A percentile compares a stretch with the other conserved stretches of the same genome.
These are phyloP conservation scores for Xiphorhynchus erythropygius DNA, from an alignment of 2,797 vertebrate genomes.

Conservation along the genomic window DNA sequence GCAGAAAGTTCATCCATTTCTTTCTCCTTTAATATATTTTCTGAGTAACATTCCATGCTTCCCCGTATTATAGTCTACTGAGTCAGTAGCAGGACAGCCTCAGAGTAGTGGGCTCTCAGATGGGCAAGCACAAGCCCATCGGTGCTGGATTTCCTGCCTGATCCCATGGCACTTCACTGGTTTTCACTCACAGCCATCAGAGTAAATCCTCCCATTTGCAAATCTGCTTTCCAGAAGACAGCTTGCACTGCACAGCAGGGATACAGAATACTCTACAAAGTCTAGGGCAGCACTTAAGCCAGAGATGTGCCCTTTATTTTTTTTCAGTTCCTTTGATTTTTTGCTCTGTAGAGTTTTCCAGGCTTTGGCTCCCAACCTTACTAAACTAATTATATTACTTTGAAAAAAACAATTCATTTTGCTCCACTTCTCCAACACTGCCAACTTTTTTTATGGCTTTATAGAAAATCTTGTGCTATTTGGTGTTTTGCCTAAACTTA, in stretches of 20 bases:
- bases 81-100: background rate
- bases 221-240: background rate
- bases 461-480: background rate
- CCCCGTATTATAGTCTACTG: background rate
- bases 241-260: background rate
- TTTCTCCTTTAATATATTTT: background rate
- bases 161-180: background rate
- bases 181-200: background rate
- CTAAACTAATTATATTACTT: background rate
- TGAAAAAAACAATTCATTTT: constrained; percentile 41
- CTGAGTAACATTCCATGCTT: background rate
- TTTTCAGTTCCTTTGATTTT: background rate
- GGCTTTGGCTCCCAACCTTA: background rate
- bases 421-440: background rate
- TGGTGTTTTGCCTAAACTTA: constrained; percentile 12
- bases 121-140: rapidly evolving
- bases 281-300: background rate
- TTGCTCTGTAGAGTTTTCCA: background rate
- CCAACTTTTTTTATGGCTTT: background rate
- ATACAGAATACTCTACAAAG: background rate
- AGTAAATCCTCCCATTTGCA: background rate
- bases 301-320: background rate
- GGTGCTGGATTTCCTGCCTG: background rate
- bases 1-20: background rate
- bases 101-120: background rate